Evolutionary conservation across 2,113 vertebrate genomes (phyloP).

Genomic region (Etia nguti): DNA sequence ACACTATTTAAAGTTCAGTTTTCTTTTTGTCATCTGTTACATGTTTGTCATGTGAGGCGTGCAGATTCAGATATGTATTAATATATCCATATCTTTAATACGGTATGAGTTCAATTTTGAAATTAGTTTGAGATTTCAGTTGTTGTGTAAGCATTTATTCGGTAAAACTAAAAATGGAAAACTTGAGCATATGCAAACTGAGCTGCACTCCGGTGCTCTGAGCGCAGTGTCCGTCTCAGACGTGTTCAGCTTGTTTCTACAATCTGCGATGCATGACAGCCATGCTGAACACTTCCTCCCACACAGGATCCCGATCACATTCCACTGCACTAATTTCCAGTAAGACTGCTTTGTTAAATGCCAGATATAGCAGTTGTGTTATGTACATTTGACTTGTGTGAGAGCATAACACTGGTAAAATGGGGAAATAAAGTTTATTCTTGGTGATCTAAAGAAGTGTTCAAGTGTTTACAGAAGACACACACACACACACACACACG

Average conservation of each 20-base stretch:
- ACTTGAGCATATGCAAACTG: slow-evolving; percentile 14
- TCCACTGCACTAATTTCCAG: slow-evolving; percentile 19
- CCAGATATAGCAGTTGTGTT: slow-evolving; percentile 39
- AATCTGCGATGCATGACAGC: slow-evolving; percentile 32
- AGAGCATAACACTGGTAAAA: slow-evolving; percentile 55
- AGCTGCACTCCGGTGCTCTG: not conserved
- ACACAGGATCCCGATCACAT: not conserved
- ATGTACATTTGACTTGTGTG: slow-evolving; percentile 65
- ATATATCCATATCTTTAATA: slow-evolving; percentile 19
- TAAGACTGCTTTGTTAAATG: slow-evolving; percentile 63
- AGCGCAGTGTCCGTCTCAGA: not conserved
- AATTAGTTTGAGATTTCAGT: slow-evolving; percentile 4
- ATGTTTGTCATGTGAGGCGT: not conserved
- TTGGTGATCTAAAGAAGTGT: slow-evolving; percentile 45
- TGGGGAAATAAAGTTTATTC: slow-evolving; percentile 65
- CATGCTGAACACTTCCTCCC: not conserved
- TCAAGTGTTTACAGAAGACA: not conserved
- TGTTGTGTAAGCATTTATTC: not conserved
- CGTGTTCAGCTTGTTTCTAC: slow-evolving; percentile 6
- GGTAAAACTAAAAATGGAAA: not conserved
- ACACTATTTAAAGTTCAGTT: slow-evolving; percentile 9
- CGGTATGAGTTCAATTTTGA: not conserved
- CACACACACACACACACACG: not conserved
- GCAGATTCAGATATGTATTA: not conserved
- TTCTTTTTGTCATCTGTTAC: slow-evolving; percentile 21